Evolutionary conservation across 2,797 vertebrate genomes (phyloP), one percentile per base, ranked within the genome.

Genomic region (Momotus momota): DNA sequence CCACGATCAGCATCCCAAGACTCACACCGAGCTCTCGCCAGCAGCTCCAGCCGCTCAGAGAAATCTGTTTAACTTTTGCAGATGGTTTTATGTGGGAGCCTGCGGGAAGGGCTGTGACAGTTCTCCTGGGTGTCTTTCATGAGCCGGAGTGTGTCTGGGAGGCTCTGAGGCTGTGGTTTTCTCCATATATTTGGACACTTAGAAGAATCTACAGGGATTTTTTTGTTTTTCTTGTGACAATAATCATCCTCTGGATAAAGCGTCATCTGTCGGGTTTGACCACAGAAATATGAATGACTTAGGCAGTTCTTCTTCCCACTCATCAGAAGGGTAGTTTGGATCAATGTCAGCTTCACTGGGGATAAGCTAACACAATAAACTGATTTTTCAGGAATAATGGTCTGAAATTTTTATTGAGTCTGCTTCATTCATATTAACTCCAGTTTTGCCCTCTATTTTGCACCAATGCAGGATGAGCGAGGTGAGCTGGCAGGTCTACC

Each of bases 171-270:
- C 60, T 71, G 55, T 55, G 38, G 17, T 35, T 35, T 35, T 35
- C 35, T 35, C 35, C 27, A 31, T 86, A 52, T 31, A 23, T 81
- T 86, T 64, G 45, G 55, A 51, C 8, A 55, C 23, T 96, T 33
- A 51, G 38, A 77, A 77, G 66, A 88, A 61, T 75, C 70, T 85
- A 31, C 51, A 61, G 78, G 27, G 62, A 64, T 81, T 57, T 16
- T 16, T 89, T 82, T 71, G 33, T 40, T 93, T 94, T 58, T 57
- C 86, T 62, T 49, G 12, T 87, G 93, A 88, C 51, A 85, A 83
- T 90, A 87, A 91, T 73, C 80, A 93, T 41, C 17, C 62, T 45
- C 79, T 92, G 64, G 69, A 93, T 93, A 81, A 94, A 88, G 23
- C 1, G 0, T 94, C 62, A 82, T 67, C 86, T 93, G 65, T 60